Percentiles rank a stretch among this genome's conserved stretches.
Evolutionary conservation across 2,797 vertebrate genomes (phyloP).

Genomic region (Pipistrellus kuhlii): DNA sequence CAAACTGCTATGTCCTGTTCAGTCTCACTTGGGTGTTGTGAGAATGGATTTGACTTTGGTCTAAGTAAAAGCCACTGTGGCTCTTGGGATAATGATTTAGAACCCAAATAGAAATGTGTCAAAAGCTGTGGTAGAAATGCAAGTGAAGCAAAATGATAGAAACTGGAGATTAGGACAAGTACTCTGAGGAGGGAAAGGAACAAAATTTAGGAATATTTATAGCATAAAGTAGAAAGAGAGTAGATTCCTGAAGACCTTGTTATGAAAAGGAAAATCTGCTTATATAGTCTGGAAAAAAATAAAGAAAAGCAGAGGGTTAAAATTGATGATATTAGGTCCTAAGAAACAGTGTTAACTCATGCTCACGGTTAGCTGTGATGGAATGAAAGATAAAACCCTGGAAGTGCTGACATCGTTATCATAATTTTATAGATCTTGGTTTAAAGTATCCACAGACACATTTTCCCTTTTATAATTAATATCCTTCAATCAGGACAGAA

Average conservation of each 20-base stretch:
- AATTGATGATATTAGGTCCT: neutral
- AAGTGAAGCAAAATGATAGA: slow-evolving; percentile 20
- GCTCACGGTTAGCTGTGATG: neutral
- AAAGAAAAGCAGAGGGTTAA: slow-evolving; percentile 24
- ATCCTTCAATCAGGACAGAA: slow-evolving; percentile 48
- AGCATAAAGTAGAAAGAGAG: neutral
- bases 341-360: slow-evolving; percentile 8
- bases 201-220: slow-evolving; percentile 20
- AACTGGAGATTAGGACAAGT: neutral
- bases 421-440: slow-evolving; percentile 56
- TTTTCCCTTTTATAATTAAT: slow-evolving; percentile 65
- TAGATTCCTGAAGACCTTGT: slow-evolving; percentile 37
- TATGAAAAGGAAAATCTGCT: slow-evolving; percentile 41
- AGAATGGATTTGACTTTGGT: slow-evolving; percentile 26
- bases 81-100: slow-evolving; percentile 41
- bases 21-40: slow-evolving; percentile 7
- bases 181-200: neutral
- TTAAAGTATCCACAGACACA: slow-evolving; percentile 61
- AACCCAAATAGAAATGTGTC: slow-evolving; percentile 20
- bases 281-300: neutral
- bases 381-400: neutral
- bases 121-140: neutral
- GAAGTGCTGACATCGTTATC: slow-evolving; percentile 20
- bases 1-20: slow-evolving; percentile 22
- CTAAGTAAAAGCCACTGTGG: slow-evolving; percentile 25